Evolutionary conservation across 2,113 vertebrate genomes (phyloP).

Genomic region (Perccottus glenii): DNA sequence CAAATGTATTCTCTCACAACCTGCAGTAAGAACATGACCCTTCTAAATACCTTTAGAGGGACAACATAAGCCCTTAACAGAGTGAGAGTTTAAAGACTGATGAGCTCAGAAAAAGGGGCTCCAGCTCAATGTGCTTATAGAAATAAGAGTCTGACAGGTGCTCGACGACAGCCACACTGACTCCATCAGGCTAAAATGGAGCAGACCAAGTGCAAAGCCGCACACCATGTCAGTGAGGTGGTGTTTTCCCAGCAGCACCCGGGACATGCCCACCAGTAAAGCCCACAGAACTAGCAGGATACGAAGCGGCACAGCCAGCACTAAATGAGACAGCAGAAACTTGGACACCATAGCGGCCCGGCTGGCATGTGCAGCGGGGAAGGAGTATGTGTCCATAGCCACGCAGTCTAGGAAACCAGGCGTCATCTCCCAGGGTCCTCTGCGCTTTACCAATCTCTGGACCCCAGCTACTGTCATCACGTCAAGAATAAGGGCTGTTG

Average conservation of each 20-base stretch:
- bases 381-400: conserved; percentile 93
- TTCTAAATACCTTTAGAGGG: too few species aligned
- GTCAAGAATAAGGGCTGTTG: conserved; percentile 88
- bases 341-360: conserved; percentile 92
- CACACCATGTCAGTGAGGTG: conserved; percentile 92
- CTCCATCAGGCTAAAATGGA: conserved; percentile 95
- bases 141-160: conserved; percentile 93
- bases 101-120: conserved; percentile 71
- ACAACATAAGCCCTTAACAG: not conserved
- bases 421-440: conserved; percentile 87
- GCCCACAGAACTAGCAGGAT: conserved; percentile 95
- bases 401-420: conserved; percentile 89
- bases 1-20: conserved; percentile 17
- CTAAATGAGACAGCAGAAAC: conserved; percentile 96
- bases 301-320: conserved; percentile 91
- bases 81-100: not conserved
- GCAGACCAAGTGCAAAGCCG: conserved; percentile 89
- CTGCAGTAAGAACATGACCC: conserved; percentile 16
- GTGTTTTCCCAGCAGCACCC: conserved; percentile 91
- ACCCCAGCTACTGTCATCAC: conserved; percentile 89
- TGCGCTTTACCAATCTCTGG: conserved; percentile 91
- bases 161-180: conserved; percentile 92
- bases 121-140: conserved; percentile 85
- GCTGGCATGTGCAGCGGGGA: conserved; percentile 92
- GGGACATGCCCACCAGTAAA: conserved; percentile 88